These are phyloP conservation scores for Malurus cyaneus DNA, from an alignment of 2,113 vertebrate species.

Conservation along the genomic window DNA sequence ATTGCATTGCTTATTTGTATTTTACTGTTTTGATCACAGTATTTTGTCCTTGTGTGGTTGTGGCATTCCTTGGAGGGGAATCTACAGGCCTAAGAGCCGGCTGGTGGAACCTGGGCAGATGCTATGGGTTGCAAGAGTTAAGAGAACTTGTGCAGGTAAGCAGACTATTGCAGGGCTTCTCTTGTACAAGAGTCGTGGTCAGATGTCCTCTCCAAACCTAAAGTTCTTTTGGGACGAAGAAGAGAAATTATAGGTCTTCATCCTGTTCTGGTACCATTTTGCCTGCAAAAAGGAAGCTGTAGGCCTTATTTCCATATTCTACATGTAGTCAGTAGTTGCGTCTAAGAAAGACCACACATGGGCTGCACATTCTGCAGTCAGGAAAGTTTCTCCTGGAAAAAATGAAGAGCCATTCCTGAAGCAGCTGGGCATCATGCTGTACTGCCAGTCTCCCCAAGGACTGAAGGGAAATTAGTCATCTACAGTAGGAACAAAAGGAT, in stretches of 20 bases:
- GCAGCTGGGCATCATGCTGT: background rate
- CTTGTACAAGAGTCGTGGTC: background rate
- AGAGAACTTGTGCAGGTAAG: background rate
- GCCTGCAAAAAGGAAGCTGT: background rate
- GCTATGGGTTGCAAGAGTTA: background rate
- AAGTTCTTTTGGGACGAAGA: background rate
- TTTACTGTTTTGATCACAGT: background rate
- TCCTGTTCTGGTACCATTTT: background rate
- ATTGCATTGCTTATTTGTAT: background rate
- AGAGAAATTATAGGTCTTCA: background rate
- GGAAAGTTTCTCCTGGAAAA: background rate
- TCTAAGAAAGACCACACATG: background rate
- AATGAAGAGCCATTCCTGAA: background rate
- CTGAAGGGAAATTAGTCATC: slow-evolving; percentile 6
- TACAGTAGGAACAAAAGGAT: background rate
- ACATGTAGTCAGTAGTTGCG: background rate
- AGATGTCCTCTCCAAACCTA: background rate
- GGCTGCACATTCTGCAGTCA: background rate
- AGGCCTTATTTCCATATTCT: background rate
- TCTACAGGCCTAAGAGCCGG: background rate
- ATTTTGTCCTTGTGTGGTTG: background rate
- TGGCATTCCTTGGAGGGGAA: background rate
- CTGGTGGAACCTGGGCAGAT: background rate
- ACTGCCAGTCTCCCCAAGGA: background rate
- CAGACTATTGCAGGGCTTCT: background rate